Conservation (phyloP, 2,888 invertebrate species). For the Unio delphinus region DNA sequence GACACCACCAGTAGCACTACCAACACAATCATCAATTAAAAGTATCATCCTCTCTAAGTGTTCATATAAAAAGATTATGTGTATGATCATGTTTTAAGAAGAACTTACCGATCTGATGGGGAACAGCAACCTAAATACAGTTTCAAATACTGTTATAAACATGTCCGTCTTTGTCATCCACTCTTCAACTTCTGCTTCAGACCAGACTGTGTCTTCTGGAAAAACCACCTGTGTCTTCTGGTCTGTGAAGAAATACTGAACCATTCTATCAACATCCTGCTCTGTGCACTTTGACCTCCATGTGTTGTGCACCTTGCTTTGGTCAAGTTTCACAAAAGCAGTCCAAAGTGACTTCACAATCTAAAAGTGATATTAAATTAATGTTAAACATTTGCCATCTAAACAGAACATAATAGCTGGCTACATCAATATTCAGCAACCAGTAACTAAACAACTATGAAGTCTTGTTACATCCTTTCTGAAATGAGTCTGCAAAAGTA, state of each 20-base stretch:
- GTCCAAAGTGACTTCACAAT: constrained; percentile 26
- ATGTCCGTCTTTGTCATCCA: constrained; percentile 54
- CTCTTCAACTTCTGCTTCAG: constrained; percentile 43
- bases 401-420: too few species aligned
- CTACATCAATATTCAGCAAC: too few species aligned
- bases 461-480: too few species aligned
- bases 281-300: constrained; percentile 37
- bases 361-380: constrained; percentile 13
- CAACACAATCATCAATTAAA: too few species aligned
- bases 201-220: constrained; percentile 5
- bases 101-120: constrained; percentile 38
- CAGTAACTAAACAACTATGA: too few species aligned
- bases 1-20: too few species aligned
- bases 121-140: constrained; percentile 55
- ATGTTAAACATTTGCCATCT: not conserved
- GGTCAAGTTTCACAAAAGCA: constrained; percentile 28
- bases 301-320: constrained; percentile 30
- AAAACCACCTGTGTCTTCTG: constrained; percentile 9
- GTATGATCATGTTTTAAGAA: constrained; percentile 3
- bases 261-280: constrained; percentile 30
- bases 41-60: too few species aligned
- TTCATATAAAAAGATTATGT: not conserved
- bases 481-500: too few species aligned
- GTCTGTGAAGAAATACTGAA: constrained; percentile 28
- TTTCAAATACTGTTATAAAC: constrained; percentile 49